Percentiles rank a stretch among this genome's conserved stretches.
These are phyloP conservation scores for Stramonita haemastoma DNA, from an alignment of 2,888 invertebrate species.

Conservation along the genomic window DNA sequence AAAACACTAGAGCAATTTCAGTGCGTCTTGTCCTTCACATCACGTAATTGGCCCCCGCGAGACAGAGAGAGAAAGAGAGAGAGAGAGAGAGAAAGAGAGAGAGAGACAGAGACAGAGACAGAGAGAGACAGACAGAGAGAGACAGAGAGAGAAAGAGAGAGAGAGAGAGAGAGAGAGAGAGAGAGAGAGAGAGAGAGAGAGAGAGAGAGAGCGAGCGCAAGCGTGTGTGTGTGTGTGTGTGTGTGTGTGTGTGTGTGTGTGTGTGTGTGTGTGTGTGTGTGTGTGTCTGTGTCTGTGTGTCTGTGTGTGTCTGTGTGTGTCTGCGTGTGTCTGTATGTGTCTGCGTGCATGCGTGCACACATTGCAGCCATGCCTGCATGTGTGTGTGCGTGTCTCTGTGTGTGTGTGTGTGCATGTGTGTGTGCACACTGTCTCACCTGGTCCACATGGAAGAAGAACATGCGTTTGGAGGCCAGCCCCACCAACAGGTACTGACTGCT, in stretches of 20 bases:
- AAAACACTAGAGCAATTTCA: too few relatives aligned
- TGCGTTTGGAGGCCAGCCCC: conserved; percentile 82
- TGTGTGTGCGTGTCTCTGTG: neutral
- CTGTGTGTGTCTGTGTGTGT: neutral
- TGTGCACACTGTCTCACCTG: conserved; percentile 67
- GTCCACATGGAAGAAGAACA: conserved; percentile 62
- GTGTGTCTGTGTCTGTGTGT: neutral
- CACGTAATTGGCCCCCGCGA: too few relatives aligned
- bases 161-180: too few relatives aligned
- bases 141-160: too few relatives aligned
- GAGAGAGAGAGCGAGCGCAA: too few relatives aligned
- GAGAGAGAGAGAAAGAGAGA: too few relatives aligned
- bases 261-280: conserved; percentile 3
- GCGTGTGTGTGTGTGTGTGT: neutral
- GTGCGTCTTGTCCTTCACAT: too few relatives aligned
- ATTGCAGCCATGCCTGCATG: neutral
- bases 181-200: too few relatives aligned
- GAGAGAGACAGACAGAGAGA: too few relatives aligned
- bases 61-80: too few relatives aligned
- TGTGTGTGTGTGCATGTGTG: neutral
- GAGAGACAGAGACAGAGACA: too few relatives aligned
- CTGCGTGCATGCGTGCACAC: neutral
- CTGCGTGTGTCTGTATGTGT: neutral
- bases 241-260: neutral
- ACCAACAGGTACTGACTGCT: conserved; percentile 88